Base-by-base conservation (phyloP, 2,797 vertebrate genomes). In the Pyrocephalus nanus region DNA sequence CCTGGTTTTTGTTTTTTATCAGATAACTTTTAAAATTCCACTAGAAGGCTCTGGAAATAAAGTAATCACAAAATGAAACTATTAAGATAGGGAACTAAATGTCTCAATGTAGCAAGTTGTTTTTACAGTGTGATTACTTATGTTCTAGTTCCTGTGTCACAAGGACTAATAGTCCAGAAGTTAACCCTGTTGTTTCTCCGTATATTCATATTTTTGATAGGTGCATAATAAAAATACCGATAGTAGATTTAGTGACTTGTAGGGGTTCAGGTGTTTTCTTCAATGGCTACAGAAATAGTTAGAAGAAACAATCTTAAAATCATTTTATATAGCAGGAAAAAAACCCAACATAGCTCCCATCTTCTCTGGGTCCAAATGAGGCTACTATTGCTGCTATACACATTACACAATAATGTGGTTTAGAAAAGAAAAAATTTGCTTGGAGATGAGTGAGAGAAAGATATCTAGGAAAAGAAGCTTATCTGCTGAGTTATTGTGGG, bases 301-400 rank as follows among this genome's bases (percentile, higher is more conserved):
- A 43, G n/a, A 64, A 86, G 29, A 74, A 92, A 11, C 6, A 25
- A 22, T 21, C 45, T 81, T 84, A 55, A 88, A 81, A 58, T 61
- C 25, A 30, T 12, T 55, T 42, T 34, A 9, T 50, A 15, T 15
- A 48, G n/a, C 14, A 42, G n/a, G 30, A 15, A 20, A 12, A 32
- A 88, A 64, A 42, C 5, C 2, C 5, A 32, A 1, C 7, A 0
- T 47, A 8, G 71, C 34, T 58, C 83, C 29, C 3, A 1, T 71
- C 23, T 34, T 86, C 8, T 55, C 30, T 70, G 60, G 3, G 30
- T 60, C 47, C 53, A 57, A 40, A 15, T n/a, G n/a, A 76, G 42
- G 13, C 20, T 69, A 6, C 12, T 72, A 0, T 16, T 27, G 3
- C 62, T 71, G 38, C 20, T 64, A 30, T 14, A 30, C 4, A 17